A percentile compares a stretch with the other conserved stretches of the same genome.
Evolutionary conservation across 2,113 vertebrate genomes (phyloP).

Genomic region (Charina bottae): DNA sequence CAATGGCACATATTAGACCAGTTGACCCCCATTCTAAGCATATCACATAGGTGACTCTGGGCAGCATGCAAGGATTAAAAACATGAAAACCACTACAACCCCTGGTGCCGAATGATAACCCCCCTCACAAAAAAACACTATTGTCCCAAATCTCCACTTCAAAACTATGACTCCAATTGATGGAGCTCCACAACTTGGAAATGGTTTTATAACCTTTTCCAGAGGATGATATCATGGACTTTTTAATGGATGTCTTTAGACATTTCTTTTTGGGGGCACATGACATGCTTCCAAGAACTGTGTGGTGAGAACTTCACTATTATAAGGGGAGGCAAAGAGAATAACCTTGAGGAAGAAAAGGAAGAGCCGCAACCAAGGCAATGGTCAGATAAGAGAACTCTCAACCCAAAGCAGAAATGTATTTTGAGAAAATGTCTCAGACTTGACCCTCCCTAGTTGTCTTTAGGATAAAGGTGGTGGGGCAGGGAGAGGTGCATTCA

Average conservation of each 20-base stretch:
- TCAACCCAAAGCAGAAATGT: neutral
- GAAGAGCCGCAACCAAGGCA: neutral
- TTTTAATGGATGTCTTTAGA: neutral
- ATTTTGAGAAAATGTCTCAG: neutral
- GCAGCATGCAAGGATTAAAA: neutral
- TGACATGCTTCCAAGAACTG: neutral
- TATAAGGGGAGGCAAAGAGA: neutral
- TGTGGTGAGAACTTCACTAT: neutral
- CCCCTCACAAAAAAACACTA: neutral
- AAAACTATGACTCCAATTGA: neutral
- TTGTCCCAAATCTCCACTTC: neutral
- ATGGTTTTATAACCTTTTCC: neutral
- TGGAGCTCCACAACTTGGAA: neutral
- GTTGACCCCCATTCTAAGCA: neutral
- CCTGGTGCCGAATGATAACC: neutral
- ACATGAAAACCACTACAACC: neutral
- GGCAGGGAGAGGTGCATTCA: too few relatives aligned
- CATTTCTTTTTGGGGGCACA: neutral
- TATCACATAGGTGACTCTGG: neutral
- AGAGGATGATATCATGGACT: neutral
- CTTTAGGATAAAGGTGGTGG: too few relatives aligned
- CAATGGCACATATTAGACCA: too few relatives aligned
- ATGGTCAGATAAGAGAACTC: neutral
- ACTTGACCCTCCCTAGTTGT: neutral
- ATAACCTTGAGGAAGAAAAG: neutral